phyloP scores from a whole-genome alignment of 2,797 vertebrate species.

The Arctocebus calabarensis region DNA sequence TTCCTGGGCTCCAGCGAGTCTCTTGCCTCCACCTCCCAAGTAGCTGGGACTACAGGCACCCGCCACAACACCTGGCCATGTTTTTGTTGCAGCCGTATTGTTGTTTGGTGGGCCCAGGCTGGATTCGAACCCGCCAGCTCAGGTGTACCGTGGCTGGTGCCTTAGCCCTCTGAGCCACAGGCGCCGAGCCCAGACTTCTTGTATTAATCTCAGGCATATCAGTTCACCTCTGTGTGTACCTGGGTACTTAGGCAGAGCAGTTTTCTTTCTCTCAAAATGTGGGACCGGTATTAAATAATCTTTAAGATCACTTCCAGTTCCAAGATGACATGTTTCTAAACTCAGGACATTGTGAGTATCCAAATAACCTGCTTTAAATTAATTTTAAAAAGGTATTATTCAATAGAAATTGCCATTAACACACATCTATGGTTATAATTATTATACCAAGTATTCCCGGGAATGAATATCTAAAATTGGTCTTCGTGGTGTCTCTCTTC shows the following conservation, averaged over 20 bases:
- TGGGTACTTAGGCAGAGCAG: background rate
- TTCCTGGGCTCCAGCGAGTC: too few relatives aligned
- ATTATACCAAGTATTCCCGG: background rate
- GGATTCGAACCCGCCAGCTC: too few relatives aligned
- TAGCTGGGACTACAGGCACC: too few relatives aligned
- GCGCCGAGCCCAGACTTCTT: background rate
- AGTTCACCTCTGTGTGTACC: background rate
- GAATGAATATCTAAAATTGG: background rate
- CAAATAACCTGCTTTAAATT: background rate
- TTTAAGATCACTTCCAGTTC: slow-evolving; percentile 7
- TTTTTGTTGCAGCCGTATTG: too few relatives aligned
- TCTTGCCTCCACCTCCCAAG: too few relatives aligned
- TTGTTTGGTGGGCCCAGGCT: too few relatives aligned
- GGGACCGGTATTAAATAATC: background rate
- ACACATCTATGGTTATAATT: background rate
- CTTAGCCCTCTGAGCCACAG: too few relatives aligned
- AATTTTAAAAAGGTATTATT: background rate
- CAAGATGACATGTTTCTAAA: background rate
- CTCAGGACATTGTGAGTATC: background rate
- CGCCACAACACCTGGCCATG: too few relatives aligned
- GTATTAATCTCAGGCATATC: background rate
- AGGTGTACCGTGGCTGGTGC: too few relatives aligned
- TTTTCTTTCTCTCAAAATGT: background rate
- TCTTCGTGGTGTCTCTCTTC: background rate
- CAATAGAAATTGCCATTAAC: background rate